These are phyloP conservation scores for Lutjanus argentimaculatus DNA, from an alignment of 2,797 vertebrate genomes.

Conservation along the genomic window DNA sequence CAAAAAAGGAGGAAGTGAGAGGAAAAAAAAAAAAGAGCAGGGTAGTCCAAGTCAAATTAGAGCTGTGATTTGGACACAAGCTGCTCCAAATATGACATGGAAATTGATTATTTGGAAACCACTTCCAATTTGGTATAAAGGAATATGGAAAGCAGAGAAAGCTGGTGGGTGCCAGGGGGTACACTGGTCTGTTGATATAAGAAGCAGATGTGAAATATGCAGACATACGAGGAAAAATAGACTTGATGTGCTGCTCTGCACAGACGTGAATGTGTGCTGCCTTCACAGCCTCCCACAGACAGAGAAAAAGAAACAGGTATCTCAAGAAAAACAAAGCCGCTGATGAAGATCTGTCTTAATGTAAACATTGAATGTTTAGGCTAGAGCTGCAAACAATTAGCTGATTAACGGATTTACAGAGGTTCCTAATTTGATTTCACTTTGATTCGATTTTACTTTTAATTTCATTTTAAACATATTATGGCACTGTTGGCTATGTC, in stretches of 20 bases:
- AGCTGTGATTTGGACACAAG: conserved; percentile 46
- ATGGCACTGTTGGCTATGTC: too few relatives aligned
- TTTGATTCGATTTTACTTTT: too few relatives aligned
- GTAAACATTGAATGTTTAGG: background rate
- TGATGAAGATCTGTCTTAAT: background rate
- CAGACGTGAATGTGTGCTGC: conserved; percentile 30
- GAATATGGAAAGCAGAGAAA: conserved; percentile 41
- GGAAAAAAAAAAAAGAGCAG: background rate
- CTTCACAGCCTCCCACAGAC: conserved; percentile 10
- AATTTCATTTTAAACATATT: too few relatives aligned
- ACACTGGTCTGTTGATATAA: conserved; percentile 69
- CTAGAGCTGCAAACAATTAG: background rate
- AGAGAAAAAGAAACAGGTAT: background rate
- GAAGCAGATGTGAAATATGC: conserved; percentile 83
- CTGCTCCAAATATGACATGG: conserved; percentile 56
- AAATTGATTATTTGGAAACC: conserved; percentile 66
- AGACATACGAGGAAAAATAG: conserved; percentile 60
- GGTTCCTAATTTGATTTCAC: too few relatives aligned
- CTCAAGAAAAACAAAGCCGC: background rate
- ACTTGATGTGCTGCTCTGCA: conserved; percentile 36
- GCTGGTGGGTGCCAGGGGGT: conserved; percentile 53
- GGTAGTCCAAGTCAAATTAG: conserved; percentile 51
- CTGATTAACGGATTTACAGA: too few relatives aligned
- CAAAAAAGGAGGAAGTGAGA: conserved; percentile 75
- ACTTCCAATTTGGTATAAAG: conserved; percentile 47